Evolutionary conservation across 2,888 invertebrate species (phyloP).

Genomic region (Erebia aethiops): DNA sequence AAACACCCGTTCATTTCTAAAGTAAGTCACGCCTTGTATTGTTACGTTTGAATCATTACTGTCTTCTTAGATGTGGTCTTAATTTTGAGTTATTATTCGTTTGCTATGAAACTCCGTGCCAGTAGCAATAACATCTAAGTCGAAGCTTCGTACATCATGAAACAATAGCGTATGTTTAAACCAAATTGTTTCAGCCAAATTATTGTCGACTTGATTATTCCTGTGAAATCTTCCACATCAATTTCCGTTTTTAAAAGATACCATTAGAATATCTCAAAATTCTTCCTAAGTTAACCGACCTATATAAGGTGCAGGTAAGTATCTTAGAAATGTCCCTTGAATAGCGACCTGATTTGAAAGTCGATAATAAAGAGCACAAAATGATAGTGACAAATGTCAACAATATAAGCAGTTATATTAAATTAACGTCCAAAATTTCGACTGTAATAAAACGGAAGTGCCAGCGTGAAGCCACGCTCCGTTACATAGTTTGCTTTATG

Average conservation of each 20-base stretch:
- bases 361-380: not conserved
- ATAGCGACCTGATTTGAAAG: too few relatives aligned
- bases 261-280: too few relatives aligned
- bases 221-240: too few relatives aligned
- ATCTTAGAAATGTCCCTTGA: too few relatives aligned
- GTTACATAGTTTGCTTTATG: constrained; percentile 36
- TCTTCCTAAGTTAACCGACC: too few relatives aligned
- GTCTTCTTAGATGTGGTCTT: constrained; percentile 23
- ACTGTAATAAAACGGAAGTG: constrained; percentile 24
- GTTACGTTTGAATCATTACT: constrained; percentile 25
- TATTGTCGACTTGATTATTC: too few relatives aligned
- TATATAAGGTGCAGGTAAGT: too few relatives aligned
- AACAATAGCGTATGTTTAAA: not conserved
- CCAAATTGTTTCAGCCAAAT: not conserved
- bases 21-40: constrained; percentile 30
- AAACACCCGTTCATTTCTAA: constrained; percentile 46
- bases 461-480: constrained; percentile 30
- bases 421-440: constrained; percentile 28
- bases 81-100: constrained; percentile 26
- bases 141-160: not conserved
- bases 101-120: constrained; percentile 9
- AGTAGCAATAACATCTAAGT: constrained; percentile 2
- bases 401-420: not conserved
- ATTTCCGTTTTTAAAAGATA: too few relatives aligned
- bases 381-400: not conserved